Evolutionary conservation across 2,888 invertebrate genomes (phyloP).

Genomic region (Pristionchus exspectatus): DNA sequence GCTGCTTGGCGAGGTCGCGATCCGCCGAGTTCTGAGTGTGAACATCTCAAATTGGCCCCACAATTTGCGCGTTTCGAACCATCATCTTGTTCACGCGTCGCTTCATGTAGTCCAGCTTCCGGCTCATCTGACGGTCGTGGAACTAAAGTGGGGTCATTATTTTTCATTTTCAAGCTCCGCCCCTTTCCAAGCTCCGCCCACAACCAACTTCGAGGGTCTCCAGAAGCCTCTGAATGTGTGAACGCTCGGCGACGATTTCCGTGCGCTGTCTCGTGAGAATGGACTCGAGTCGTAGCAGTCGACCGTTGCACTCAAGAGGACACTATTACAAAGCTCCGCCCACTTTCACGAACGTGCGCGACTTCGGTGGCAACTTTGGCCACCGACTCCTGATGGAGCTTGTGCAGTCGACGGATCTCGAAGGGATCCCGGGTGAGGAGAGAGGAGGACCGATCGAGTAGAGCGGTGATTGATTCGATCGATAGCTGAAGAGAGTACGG

Average conservation of each 20-base stretch:
- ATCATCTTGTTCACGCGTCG: slow-evolving; percentile 17
- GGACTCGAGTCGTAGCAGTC: background rate
- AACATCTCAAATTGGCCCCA: background rate
- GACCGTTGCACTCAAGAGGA: slow-evolving; percentile 8
- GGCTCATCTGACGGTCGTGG: slow-evolving; percentile 1
- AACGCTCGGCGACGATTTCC: slow-evolving; percentile 9
- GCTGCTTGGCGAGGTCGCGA: slow-evolving; percentile 37
- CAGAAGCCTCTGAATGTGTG: slow-evolving; percentile 30
- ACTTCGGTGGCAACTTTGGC: slow-evolving; percentile 28
- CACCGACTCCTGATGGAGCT: slow-evolving; percentile 26
- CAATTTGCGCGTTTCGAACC: background rate
- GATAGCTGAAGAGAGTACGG: slow-evolving; percentile 11
- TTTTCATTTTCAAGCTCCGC: too few species aligned
- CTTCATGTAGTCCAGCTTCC: background rate
- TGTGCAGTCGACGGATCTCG: background rate
- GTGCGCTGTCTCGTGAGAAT: background rate
- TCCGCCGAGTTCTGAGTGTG: slow-evolving; percentile 13
- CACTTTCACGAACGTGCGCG: slow-evolving; percentile 28
- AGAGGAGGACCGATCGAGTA: background rate
- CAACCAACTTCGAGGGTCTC: slow-evolving; percentile 22
- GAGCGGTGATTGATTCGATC: background rate
- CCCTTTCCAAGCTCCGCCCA: slow-evolving; percentile 34
- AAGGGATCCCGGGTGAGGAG: slow-evolving; percentile 8
- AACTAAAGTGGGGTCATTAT: background rate
- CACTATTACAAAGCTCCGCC: background rate